phyloP scores from a whole-genome alignment of 2,888 invertebrate genomes.

The Tetranychus truncatus region DNA sequence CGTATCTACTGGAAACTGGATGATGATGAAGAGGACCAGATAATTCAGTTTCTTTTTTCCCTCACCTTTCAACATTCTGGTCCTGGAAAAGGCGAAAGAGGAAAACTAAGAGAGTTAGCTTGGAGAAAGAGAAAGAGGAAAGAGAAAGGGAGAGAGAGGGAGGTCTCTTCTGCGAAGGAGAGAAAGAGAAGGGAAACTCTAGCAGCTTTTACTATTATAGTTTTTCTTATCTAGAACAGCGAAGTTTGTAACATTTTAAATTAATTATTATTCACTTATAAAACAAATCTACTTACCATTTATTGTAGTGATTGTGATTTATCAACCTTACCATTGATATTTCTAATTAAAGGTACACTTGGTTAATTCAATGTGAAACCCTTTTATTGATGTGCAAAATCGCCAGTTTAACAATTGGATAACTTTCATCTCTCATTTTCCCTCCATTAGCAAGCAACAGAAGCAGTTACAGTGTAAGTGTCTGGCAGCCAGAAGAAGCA shows the following conservation, averaged over 20 bases:
- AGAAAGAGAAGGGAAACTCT: background rate
- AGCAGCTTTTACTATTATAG: background rate
- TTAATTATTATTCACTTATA: too few species aligned
- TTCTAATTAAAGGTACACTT: too few species aligned
- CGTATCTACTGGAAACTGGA: too few species aligned
- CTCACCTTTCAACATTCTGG: too few species aligned
- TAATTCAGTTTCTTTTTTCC: too few species aligned
- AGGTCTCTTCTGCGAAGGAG: background rate
- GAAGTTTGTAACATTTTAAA: background rate
- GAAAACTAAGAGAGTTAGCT: too few species aligned
- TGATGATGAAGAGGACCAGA: too few species aligned
- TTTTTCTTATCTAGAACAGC: background rate
- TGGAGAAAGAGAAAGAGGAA: slow-evolving; percentile 2
- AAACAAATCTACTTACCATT: background rate
- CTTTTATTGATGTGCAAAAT: too few species aligned
- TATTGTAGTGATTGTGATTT: too few species aligned
- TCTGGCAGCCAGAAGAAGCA: background rate
- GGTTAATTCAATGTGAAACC: too few species aligned
- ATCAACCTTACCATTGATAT: too few species aligned
- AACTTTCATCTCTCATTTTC: slow-evolving; percentile 1
- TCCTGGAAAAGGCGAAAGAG: too few species aligned
- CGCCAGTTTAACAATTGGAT: background rate
- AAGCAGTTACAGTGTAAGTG: background rate
- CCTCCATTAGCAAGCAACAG: background rate
- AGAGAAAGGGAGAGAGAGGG: background rate